These are phyloP conservation scores for Scortum barcoo DNA, from an alignment of 2,113 vertebrate genomes.

Conservation along the genomic window DNA sequence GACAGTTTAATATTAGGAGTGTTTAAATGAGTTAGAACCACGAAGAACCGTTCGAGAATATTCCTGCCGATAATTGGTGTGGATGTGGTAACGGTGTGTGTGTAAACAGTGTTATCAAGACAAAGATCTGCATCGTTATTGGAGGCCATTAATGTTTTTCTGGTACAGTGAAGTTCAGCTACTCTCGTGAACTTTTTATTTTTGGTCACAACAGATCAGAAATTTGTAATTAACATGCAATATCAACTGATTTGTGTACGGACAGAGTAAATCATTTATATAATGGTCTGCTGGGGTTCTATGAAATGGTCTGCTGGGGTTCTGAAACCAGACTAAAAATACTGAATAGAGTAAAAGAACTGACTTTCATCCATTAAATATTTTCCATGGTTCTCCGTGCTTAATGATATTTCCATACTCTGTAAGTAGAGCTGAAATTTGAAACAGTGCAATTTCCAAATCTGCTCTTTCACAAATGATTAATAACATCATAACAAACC, in stretches of 20 bases:
- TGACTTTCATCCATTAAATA: background rate
- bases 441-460: background rate
- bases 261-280: background rate
- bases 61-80: background rate
- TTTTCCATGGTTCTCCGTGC: background rate
- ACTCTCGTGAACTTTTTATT: background rate
- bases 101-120: background rate
- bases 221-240: background rate
- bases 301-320: background rate
- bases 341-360: background rate
- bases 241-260: background rate
- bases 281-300: background rate
- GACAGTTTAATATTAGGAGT: slow-evolving; percentile 21
- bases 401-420: background rate
- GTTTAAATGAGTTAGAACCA: slow-evolving; percentile 12
- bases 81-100: slow-evolving; percentile 1
- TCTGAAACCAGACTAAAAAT: slow-evolving; percentile 25
- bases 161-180: background rate
- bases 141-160: slow-evolving; percentile 15
- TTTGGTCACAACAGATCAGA: slow-evolving; percentile 2
- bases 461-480: background rate
- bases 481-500: background rate
- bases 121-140: background rate
- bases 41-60: background rate
- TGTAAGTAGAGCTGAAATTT: background rate